phyloP scores from a whole-genome alignment of 2,888 invertebrate genomes.

The Drosophila setosimentum region DNA sequence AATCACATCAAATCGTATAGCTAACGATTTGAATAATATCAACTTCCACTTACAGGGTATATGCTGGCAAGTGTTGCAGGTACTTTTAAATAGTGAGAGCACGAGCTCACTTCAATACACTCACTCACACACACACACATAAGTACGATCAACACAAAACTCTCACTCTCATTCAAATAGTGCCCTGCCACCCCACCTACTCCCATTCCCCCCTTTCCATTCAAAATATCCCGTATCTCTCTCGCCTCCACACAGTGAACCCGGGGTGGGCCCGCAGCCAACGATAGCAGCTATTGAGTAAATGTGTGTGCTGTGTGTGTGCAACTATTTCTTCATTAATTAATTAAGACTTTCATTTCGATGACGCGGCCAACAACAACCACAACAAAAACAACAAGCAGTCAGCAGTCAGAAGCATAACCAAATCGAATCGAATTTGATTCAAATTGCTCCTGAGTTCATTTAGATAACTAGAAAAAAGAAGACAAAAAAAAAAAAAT shows the following conservation, averaged over 20 bases:
- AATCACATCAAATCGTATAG: not conserved
- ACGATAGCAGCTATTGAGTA: constrained; percentile 2
- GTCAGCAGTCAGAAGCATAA: not conserved
- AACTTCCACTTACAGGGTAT: not conserved
- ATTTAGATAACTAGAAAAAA: constrained; percentile 6
- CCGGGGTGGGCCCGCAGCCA: constrained; percentile 13
- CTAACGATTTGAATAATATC: not conserved
- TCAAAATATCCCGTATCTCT: not conserved
- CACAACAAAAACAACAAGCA: constrained; percentile 14
- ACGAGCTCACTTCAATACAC: constrained; percentile 6
- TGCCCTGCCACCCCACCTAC: not conserved
- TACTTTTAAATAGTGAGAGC: constrained; percentile 5
- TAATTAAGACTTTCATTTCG: constrained; percentile 58
- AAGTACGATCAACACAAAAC: constrained; percentile 6
- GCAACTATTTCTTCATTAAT: constrained; percentile 53
- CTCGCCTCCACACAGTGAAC: constrained; percentile 39
- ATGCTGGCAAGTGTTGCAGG: not conserved
- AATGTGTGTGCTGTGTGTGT: not conserved
- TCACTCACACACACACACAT: not conserved
- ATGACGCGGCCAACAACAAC: constrained; percentile 38
- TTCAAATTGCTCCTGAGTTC: constrained; percentile 6
- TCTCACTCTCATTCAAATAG: constrained; percentile 18
- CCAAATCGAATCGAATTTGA: constrained; percentile 30
- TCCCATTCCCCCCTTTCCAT: not conserved
- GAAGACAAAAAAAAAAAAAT: not conserved